These are phyloP conservation scores for Cinara cedri DNA, from an alignment of 2,888 invertebrate species.

Conservation along the genomic window DNA sequence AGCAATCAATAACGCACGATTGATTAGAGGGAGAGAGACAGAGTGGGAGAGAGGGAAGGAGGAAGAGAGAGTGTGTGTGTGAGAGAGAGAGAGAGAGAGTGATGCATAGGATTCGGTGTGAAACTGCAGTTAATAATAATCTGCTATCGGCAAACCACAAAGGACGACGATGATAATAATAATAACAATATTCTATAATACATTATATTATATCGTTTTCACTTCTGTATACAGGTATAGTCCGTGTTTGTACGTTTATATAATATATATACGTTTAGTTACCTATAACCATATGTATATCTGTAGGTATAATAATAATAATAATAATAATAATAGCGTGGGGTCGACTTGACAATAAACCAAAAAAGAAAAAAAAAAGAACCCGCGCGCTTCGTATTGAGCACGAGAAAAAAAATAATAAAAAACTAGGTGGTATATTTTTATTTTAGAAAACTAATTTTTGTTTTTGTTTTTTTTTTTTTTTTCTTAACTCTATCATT, in stretches of 20 bases:
- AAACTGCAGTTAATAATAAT: slow-evolving; percentile 47
- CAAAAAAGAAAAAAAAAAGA: not conserved
- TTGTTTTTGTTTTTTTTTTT: slow-evolving; percentile 8
- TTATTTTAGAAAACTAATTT: not conserved
- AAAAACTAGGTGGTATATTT: slow-evolving; percentile 19
- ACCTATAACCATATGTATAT: not conserved
- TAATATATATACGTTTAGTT: not conserved
- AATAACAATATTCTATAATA: too few relatives aligned
- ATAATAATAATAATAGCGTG: slow-evolving; percentile 37
- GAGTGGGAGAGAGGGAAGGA: not conserved
- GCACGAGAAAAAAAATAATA: not conserved
- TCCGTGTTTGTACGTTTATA: not conserved
- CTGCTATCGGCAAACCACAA: slow-evolving; percentile 52
- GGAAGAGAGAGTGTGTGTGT: not conserved
- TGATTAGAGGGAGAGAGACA: slow-evolving; percentile 34
- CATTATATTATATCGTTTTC: slow-evolving; percentile 24
- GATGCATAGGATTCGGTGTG: slow-evolving; percentile 44
- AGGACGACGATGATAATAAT: too few relatives aligned
- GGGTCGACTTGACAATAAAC: slow-evolving; percentile 47
- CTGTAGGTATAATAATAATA: slow-evolving; percentile 20
- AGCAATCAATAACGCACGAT: slow-evolving; percentile 45
- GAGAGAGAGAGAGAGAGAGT: not conserved
- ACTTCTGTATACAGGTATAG: not conserved
- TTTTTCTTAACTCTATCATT: slow-evolving; percentile 28
- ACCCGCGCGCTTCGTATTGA: slow-evolving; percentile 4